Conservation (phyloP, 2,113 vertebrate genomes). For the Takifugu bimaculatus region DNA sequence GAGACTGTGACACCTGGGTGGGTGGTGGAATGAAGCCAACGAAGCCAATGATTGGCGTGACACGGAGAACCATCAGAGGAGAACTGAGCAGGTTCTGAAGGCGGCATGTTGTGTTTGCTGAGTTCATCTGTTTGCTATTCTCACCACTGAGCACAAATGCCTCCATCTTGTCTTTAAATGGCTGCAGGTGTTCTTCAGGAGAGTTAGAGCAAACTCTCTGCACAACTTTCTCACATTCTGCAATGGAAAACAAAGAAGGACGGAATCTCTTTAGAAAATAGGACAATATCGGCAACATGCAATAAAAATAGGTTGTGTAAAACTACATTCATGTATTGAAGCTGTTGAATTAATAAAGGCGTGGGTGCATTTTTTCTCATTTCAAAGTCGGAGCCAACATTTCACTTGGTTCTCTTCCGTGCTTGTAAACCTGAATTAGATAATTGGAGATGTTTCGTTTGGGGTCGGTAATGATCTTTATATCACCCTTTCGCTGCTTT, state of each 20-base stretch:
- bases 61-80: too few species aligned
- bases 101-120: too few species aligned
- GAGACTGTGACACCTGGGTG: slow-evolving; percentile 38
- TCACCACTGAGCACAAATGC: slow-evolving; percentile 86
- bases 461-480: too few species aligned
- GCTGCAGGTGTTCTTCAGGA: slow-evolving; percentile 85
- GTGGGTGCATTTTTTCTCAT: too few species aligned
- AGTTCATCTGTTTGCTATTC: background rate
- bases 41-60: slow-evolving; percentile 4
- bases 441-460: too few species aligned
- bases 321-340: too few species aligned
- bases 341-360: too few species aligned
- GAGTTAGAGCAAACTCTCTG: slow-evolving; percentile 81
- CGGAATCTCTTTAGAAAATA: background rate
- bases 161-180: slow-evolving; percentile 90
- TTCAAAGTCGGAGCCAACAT: too few species aligned
- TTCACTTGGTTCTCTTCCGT: too few species aligned
- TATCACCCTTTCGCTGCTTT: background rate
- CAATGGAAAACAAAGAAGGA: background rate
- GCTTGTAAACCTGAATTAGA: too few species aligned
- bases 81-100: too few species aligned
- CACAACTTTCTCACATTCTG: slow-evolving; percentile 87
- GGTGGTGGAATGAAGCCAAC: slow-evolving; percentile 26
- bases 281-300: background rate
- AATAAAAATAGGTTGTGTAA: background rate